Base-by-base conservation (phyloP, 2,797 vertebrate genomes). In the Knipowitschia caucasica region DNA sequence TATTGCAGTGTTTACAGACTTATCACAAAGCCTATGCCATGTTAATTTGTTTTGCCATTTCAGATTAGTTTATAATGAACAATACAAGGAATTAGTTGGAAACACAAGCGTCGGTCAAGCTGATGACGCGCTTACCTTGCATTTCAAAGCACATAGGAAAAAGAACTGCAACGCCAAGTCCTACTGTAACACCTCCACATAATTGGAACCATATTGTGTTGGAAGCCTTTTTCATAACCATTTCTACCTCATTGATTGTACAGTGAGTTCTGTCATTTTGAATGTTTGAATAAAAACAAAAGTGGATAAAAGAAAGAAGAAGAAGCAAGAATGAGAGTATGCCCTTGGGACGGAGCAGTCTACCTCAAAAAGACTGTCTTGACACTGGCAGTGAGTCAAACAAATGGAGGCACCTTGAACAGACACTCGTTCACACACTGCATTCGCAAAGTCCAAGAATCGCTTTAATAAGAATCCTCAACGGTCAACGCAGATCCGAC, bases 241-340 rank as follows among this genome's bases (percentile, higher is more conserved):
- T 97, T 96, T 95, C 95, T 98, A 98, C 96, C 96, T 98, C 95
- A 98, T 98, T 94, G 92, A 94, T 93, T 94, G 91, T 93, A 95
- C 93, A 92, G 44, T 95, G 92, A 92, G 93, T 96, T 92, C 90
- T 92, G 92, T 95, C 91, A 92, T 95, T 95, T 95, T 97, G 93
- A 95, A 96, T 97, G 95, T 96, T 82, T 90, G 92, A 88, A 91
- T 90, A 90, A 90, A 92, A 91, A n/a, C n/a, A n/a, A n/a, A 42
- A 15, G n/a, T 49, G 67, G 21, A 39, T n/a, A 60, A 59, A 2
- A 46, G 38, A 25, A 60, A 43, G 59, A 53, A 39, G 40, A 59
- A 46, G 3, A 39, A 49, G 57, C 35, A 38, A 56, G 10, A 31
- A 35, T 54, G 38, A 18, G 87, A 90, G 88, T 89, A 92, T 90